These are phyloP conservation scores for Catharus minimus DNA, from an alignment of 2,113 vertebrate genomes.

Conservation along the genomic window DNA sequence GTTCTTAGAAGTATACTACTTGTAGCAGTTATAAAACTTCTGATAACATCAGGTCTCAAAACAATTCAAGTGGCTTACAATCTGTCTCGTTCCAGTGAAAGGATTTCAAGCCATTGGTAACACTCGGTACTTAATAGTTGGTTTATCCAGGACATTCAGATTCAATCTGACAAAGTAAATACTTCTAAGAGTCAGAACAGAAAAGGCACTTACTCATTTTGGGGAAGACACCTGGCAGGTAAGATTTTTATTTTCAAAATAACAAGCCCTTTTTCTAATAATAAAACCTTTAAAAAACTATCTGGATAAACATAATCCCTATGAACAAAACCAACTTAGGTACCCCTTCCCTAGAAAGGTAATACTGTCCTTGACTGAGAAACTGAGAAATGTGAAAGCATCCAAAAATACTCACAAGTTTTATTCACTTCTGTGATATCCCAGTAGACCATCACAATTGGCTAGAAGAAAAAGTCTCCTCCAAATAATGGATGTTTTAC, in stretches of 20 bases:
- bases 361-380: neutral
- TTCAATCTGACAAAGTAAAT: slow-evolving; percentile 45
- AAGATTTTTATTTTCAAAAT: slow-evolving; percentile 43
- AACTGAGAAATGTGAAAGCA: neutral
- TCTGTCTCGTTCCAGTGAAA: slow-evolving; percentile 32
- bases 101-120: slow-evolving; percentile 42
- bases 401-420: neutral
- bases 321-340: neutral
- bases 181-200: slow-evolving; percentile 66
- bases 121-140: neutral
- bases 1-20: slow-evolving; percentile 62
- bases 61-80: slow-evolving; percentile 47
- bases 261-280: slow-evolving; percentile 66
- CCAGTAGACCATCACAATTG: neutral
- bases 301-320: slow-evolving; percentile 21
- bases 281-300: slow-evolving; percentile 13
- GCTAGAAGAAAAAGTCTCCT: neutral
- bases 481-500: neutral
- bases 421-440: neutral
- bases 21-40: slow-evolving; percentile 26
- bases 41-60: slow-evolving; percentile 19
- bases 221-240: slow-evolving; percentile 58
- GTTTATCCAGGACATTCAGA: slow-evolving; percentile 51
- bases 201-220: slow-evolving; percentile 69
- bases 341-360: neutral